Evolutionary conservation across 1,140 invertebrate species (phyloP).

Genomic region (Cydia strobilella): DNA sequence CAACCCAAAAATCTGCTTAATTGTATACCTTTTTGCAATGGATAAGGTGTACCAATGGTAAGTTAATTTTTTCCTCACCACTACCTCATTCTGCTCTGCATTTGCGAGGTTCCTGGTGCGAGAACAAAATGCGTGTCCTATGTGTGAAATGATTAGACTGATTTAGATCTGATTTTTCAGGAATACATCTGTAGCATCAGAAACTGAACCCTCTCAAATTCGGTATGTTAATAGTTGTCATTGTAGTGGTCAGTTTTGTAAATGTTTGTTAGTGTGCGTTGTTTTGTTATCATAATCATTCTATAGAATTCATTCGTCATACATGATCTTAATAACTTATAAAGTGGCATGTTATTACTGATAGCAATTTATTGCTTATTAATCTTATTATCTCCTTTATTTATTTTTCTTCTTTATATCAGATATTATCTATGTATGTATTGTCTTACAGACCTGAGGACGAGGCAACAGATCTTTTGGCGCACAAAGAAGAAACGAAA

Average conservation of each 20-base stretch:
- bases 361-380: too few species aligned
- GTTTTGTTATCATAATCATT: not conserved
- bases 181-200: not conserved
- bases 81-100: too few species aligned
- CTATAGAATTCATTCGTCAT: not conserved
- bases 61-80: too few species aligned
- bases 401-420: too few species aligned
- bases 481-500: constrained; percentile 60
- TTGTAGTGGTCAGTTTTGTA: not conserved
- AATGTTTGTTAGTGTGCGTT: not conserved
- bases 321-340: not conserved
- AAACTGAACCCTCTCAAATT: not conserved
- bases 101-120: too few species aligned
- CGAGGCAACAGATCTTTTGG: constrained; percentile 54
- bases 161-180: not conserved
- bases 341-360: too few species aligned
- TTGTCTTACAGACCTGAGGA: constrained; percentile 48
- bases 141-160: not conserved
- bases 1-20: too few species aligned
- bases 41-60: too few species aligned
- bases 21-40: too few species aligned
- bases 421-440: not conserved
- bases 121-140: not conserved
- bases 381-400: too few species aligned
- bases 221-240: not conserved